Conservation (phyloP, 1,140 invertebrate genomes). For the Drosophila sp. region DNA sequence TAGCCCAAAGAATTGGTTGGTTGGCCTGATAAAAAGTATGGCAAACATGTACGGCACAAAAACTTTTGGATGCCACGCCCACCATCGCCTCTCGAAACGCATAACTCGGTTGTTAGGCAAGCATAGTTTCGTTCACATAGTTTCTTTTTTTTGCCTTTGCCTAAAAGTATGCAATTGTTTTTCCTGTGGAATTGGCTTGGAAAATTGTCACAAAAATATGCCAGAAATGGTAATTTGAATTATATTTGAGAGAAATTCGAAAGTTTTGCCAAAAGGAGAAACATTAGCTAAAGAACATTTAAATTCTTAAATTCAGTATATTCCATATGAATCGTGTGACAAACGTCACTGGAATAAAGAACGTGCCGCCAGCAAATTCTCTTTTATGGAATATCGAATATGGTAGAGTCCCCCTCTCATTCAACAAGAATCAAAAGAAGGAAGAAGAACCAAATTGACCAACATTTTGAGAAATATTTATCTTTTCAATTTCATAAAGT, state of each 20-base stretch:
- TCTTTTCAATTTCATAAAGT: slow-evolving; percentile 44
- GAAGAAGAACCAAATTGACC: slow-evolving; percentile 20
- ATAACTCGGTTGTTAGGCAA: slow-evolving; percentile 42
- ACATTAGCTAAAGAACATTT: not conserved
- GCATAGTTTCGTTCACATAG: slow-evolving; percentile 26
- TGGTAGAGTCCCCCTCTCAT: not conserved
- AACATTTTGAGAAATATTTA: slow-evolving; percentile 38
- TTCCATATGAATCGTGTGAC: not conserved
- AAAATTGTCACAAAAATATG: slow-evolving; percentile 45
- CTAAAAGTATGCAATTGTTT: slow-evolving; percentile 48
- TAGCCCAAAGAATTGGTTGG: not conserved
- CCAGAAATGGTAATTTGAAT: not conserved
- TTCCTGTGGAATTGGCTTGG: slow-evolving; percentile 38
- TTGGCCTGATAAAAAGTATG: slow-evolving; percentile 55
- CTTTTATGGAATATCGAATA: slow-evolving; percentile 23
- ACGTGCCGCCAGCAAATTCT: slow-evolving; percentile 10
- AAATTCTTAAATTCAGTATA: slow-evolving; percentile 3
- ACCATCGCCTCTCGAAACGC: slow-evolving; percentile 4
- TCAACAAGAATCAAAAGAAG: not conserved
- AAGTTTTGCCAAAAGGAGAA: not conserved
- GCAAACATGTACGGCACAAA: slow-evolving; percentile 56
- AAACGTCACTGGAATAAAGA: slow-evolving; percentile 1
- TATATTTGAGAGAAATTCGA: not conserved
- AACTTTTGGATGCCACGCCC: slow-evolving; percentile 47
- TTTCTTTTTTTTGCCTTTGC: slow-evolving; percentile 29